Evolutionary conservation across 2,797 vertebrate species (phyloP).

Genomic region (Fratercula arctica): DNA sequence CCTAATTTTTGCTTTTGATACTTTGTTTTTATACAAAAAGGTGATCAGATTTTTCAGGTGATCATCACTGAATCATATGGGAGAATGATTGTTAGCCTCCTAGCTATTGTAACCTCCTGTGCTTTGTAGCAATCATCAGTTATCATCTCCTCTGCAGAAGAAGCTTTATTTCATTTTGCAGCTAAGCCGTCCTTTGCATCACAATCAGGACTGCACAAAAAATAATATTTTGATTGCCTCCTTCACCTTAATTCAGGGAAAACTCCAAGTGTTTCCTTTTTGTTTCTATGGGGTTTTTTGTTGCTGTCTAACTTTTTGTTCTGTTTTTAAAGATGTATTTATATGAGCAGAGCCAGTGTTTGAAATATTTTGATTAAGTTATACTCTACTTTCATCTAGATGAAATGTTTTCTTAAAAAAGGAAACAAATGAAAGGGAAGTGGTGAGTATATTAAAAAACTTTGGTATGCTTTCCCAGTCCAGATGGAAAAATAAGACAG

Average conservation of each 20-base stretch:
- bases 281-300: not conserved
- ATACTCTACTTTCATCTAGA: conserved; percentile 10
- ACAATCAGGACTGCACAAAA: not conserved
- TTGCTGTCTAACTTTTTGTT: not conserved
- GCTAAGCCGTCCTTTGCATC: not conserved
- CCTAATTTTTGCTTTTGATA: not conserved
- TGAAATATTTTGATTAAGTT: conserved; percentile 55
- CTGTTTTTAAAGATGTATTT: conserved; percentile 49
- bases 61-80: not conserved
- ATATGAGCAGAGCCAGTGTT: conserved; percentile 43
- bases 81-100: not conserved
- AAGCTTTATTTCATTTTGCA: not conserved
- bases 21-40: not conserved
- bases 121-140: not conserved
- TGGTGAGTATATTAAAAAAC: conserved; percentile 7
- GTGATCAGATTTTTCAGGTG: not conserved
- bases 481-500: conserved; percentile 29
- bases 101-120: not conserved
- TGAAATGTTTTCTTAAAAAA: conserved; percentile 55
- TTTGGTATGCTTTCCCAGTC: not conserved
- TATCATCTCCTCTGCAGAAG: not conserved
- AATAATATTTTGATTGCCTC: not conserved
- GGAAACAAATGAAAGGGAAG: conserved; percentile 48
- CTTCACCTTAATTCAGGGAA: not conserved
- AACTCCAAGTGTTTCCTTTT: not conserved